Conservation (phyloP, 2,797 vertebrate genomes). For the Allobates femoralis region DNA sequence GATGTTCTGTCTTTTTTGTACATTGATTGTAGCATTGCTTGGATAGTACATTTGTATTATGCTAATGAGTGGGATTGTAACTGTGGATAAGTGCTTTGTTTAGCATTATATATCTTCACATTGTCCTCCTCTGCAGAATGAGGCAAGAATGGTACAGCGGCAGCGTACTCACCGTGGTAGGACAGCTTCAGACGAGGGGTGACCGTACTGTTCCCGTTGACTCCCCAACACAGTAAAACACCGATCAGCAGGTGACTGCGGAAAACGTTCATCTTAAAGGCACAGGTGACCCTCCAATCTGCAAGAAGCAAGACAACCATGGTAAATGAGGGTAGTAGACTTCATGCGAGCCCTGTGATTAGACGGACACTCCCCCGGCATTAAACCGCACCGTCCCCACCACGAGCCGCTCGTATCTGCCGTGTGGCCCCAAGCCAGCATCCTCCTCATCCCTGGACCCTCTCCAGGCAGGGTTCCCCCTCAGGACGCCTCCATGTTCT, state of each 20-base stretch:
- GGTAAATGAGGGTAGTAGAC: not conserved
- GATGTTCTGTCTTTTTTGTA: too few relatives aligned
- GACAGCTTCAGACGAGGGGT: conserved; percentile 56
- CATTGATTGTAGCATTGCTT: too few relatives aligned
- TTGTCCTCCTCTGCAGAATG: too few relatives aligned
- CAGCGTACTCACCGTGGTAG: conserved; percentile 38
- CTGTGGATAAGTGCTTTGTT: too few relatives aligned
- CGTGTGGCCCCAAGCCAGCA: not conserved
- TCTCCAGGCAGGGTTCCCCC: not conserved
- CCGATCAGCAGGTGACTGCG: not conserved
- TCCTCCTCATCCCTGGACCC: not conserved
- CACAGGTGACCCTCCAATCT: not conserved
- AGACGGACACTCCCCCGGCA: not conserved
- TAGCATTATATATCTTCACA: too few relatives aligned
- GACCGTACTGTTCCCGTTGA: conserved; percentile 9
- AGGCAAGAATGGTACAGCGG: not conserved
- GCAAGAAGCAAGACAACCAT: not conserved
- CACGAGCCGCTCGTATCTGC: not conserved
- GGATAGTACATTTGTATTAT: too few relatives aligned
- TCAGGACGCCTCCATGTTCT: not conserved
- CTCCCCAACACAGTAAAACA: conserved; percentile 8
- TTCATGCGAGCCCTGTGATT: not conserved
- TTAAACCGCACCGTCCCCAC: not conserved
- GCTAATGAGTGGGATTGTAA: too few relatives aligned
- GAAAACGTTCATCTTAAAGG: conserved; percentile 30